Evolutionary conservation across 2,888 invertebrate species (phyloP).

Genomic region (Drosophila incognita): DNA sequence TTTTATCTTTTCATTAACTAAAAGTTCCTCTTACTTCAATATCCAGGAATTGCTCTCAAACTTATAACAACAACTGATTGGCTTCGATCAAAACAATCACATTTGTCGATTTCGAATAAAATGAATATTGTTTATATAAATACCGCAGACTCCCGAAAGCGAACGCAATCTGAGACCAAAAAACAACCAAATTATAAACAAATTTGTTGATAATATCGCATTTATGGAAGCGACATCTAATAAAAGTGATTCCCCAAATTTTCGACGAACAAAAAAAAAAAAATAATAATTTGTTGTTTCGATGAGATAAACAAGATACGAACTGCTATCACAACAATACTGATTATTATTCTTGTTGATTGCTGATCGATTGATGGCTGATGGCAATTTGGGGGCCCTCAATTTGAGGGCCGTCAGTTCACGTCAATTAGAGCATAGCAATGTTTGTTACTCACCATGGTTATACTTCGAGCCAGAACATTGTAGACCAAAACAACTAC

Average conservation of each 20-base stretch:
- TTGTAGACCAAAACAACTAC: slow-evolving; percentile 54
- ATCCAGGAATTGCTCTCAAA: not conserved
- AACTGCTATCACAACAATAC: slow-evolving; percentile 29
- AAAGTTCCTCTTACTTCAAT: slow-evolving; percentile 4
- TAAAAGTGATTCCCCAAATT: slow-evolving; percentile 47
- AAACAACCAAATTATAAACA: slow-evolving; percentile 33
- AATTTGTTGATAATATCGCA: slow-evolving; percentile 38
- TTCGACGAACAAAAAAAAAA: slow-evolving; percentile 24
- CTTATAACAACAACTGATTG: slow-evolving; percentile 14
- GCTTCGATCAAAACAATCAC: slow-evolving; percentile 27
- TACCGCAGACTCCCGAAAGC: slow-evolving; percentile 6
- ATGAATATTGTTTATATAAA: slow-evolving; percentile 39
- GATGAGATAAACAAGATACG: slow-evolving; percentile 62
- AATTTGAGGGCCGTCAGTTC: slow-evolving; percentile 37
- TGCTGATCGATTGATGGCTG: slow-evolving; percentile 36
- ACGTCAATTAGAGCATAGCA: slow-evolving; percentile 39
- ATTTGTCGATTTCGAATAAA: slow-evolving; percentile 30
- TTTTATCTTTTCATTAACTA: slow-evolving; percentile 37
- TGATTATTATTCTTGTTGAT: slow-evolving; percentile 33
- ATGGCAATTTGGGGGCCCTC: slow-evolving; percentile 31
- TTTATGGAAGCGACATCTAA: slow-evolving; percentile 27
- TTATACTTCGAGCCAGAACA: slow-evolving; percentile 42
- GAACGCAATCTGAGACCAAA: not conserved
- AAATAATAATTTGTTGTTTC: slow-evolving; percentile 24
- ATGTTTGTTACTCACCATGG: slow-evolving; percentile 42